Evolutionary conservation across 2,888 invertebrate genomes (phyloP), one percentile per base, ranked within the genome.

Genomic region (Pollenia griseotomentosa): DNA sequence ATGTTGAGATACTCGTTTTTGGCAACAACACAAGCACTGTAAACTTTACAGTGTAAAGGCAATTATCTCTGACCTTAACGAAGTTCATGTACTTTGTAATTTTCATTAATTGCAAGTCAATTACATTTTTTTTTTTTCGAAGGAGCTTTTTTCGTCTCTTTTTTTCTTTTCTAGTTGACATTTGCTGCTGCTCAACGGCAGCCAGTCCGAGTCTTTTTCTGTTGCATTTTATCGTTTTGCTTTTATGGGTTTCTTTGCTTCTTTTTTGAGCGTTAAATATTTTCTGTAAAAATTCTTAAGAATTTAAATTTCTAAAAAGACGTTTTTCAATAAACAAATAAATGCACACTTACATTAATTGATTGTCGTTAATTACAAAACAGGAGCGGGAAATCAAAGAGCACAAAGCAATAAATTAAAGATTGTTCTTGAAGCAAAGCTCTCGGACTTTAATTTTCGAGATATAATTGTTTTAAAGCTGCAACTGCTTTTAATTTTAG

Each of bases 101-200:
- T 84, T 81, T 81, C 63, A 87, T 87, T 87, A 84, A 87, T 87
- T 87, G 74, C 84, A 83, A 86, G 77, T 86, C 77, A 84, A 81
- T 87, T 78, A 66, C 46, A 66, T 71, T 55, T 70, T 83, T 74
- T 71, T 33, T 14, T 59, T 66, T 48, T 73, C 63, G 65, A 70
- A 80, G 75, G 40, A 77, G 66, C 66, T 74, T 77, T 68, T 70
- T 12, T 57, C 53, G 51, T n/a, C 16, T 44, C 42, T 59, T 46
- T 19, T 68, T 71, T 57, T 82, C 53, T 57, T 48, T 16, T 65
- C 63, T 68, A 74, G 73, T 48, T 63, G 42, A 65, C 44, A 75
- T 55, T n/a, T 71, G 19, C 40, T 66, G 65, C 44, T 61, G 61
- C 11, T 65, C 33, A 33, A 11, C 71, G 65, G 19, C 16, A 48